Evolutionary conservation across 2,888 invertebrate species (phyloP), one percentile per base, ranked within the genome.

Genomic region (Malthinus flaveolus): DNA sequence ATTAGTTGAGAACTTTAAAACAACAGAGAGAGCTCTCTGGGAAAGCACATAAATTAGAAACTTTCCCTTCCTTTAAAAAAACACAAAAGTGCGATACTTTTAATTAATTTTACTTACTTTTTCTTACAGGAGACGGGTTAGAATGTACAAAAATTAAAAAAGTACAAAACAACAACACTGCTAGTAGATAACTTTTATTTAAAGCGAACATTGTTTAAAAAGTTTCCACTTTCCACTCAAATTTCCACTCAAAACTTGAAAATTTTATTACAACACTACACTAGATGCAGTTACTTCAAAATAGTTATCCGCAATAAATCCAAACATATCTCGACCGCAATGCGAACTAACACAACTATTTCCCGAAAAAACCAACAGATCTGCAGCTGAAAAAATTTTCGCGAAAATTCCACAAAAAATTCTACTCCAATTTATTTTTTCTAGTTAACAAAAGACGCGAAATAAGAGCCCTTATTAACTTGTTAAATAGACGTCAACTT

Each of bases 51-150:
- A 23, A 23, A 23, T 23, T 23, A 3, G 2, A 23, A 23, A 23
- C 23, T 23, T 23, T n/a, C n/a, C n/a, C n/a, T n/a, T n/a, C n/a
- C n/a, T 23, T 23, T 23, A 23, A 23, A 23, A 23, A 23, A n/a
- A n/a, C n/a, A n/a, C n/a, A n/a, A 23, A 23, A 23, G 23, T 23
- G 23, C 2, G 23, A 2, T 3, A 3, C 5, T 23, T 23, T 42
- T 42, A 42, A 42, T 37, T 37, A 42, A 42, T 15, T 42, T 42
- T 11, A 57, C 68, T 69, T 67, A 69, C 68, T 66, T 65, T 67
- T 67, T 60, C 67, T 66, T 50, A 63, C 65, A 42, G 69, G 65
- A 48, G 69, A 68, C 33, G 69, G 67, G 51, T 63, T 69, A 37
- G 64, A 67, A 45, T 32, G 33, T 8, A 44, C 55, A 32, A 45